A percentile compares a stretch with the other conserved stretches of the same genome.
Conservation (phyloP, 2,113 vertebrate genomes). For the Neofelis nebulosa region DNA sequence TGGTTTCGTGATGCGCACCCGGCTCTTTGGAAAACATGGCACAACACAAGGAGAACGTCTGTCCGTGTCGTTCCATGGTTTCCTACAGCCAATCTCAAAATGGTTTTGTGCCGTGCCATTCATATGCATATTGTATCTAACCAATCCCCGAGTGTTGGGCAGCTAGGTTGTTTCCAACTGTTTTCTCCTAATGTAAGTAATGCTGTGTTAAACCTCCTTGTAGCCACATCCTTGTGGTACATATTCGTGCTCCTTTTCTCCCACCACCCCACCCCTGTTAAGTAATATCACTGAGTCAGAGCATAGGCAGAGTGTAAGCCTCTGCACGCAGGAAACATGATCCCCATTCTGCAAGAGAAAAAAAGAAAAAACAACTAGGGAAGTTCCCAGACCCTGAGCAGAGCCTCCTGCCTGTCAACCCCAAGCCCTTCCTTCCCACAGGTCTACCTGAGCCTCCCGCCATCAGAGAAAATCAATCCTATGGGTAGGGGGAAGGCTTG, state of each 20-base stretch:
- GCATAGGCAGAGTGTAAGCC: not conserved
- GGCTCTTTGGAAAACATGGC: not conserved
- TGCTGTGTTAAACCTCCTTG: rapidly evolving
- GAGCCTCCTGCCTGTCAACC: not conserved
- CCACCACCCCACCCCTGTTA: too few relatives aligned
- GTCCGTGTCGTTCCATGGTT: not conserved
- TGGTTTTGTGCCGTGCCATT: not conserved
- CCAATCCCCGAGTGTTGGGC: not conserved
- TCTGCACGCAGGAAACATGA: not conserved
- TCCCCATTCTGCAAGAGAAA: not conserved
- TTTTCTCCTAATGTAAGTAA: not conserved
- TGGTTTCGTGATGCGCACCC: not conserved
- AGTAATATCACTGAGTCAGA: not conserved
- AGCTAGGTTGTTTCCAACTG: not conserved
- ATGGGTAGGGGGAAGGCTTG: rapidly evolving
- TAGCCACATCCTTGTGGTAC: too few relatives aligned
- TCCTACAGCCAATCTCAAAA: not conserved
- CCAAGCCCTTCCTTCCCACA: too few relatives aligned
- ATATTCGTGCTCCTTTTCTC: not conserved
- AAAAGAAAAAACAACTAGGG: rapidly evolving
- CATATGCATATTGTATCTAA: rapidly evolving
- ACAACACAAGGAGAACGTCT: not conserved
- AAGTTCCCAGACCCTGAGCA: not conserved
- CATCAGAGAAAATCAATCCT: not conserved
- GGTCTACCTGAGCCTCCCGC: not conserved